Conservation (phyloP, 2,888 invertebrate genomes). For the Macrosoma leucophasiata region DNA sequence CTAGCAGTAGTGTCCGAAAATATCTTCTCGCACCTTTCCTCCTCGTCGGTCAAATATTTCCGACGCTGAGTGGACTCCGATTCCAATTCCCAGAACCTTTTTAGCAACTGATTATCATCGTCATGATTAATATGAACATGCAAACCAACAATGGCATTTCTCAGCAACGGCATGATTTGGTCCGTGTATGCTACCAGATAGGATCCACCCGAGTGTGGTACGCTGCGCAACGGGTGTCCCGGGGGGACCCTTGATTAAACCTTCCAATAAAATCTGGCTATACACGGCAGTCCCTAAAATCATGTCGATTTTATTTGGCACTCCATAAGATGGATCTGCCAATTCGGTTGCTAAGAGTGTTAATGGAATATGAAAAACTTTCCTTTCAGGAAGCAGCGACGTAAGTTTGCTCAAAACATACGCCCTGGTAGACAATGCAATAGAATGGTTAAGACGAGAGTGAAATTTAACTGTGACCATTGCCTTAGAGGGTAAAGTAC, state of each 20-base stretch:
- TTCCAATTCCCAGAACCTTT: conserved; percentile 1
- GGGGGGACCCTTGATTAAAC: conserved; percentile 15
- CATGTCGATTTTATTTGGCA: conserved; percentile 22
- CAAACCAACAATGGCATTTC: conserved; percentile 1
- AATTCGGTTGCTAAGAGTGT: conserved; percentile 2
- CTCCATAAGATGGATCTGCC: conserved; percentile 15
- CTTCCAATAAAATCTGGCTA: conserved; percentile 20
- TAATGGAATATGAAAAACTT: background rate
- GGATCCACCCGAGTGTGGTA: conserved; percentile 25
- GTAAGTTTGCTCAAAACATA: background rate
- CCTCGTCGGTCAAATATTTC: conserved; percentile 1
- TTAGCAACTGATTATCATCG: background rate
- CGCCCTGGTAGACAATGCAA: background rate
- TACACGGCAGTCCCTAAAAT: conserved; percentile 27
- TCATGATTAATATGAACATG: conserved; percentile 1
- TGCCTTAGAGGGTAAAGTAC: background rate
- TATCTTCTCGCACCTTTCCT: conserved; percentile 3
- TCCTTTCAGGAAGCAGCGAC: conserved; percentile 1
- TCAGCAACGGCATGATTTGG: background rate
- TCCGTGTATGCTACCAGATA: conserved; percentile 18
- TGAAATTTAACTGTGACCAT: conserved; percentile 1
- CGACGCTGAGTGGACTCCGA: background rate
- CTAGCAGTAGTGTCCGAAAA: background rate
- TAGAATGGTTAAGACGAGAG: background rate
- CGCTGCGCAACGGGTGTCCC: conserved; percentile 17